phyloP scores from a whole-genome alignment of 1,140 invertebrate species.

The Drosophila gunungcola region DNA sequence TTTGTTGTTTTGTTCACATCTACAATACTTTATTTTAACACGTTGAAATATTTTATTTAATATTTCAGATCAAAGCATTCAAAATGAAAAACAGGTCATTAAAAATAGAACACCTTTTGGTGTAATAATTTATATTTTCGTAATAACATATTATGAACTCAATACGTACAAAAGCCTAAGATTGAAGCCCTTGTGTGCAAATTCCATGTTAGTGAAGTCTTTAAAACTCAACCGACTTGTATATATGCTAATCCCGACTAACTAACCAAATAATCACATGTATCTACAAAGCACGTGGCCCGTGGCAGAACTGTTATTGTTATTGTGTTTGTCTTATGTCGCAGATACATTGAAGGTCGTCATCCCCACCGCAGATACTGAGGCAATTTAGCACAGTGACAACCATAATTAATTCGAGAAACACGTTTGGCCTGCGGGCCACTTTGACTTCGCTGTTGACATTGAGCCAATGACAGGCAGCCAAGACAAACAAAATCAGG shows the following conservation, averaged over 20 bases:
- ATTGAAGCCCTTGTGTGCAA: not conserved
- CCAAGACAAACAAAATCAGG: conserved; percentile 37
- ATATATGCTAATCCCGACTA: conserved; percentile 16
- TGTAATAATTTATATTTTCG: too few species aligned
- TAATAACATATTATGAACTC: too few species aligned
- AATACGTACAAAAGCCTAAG: not conserved
- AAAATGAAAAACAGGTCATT: too few species aligned
- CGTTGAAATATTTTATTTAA: too few species aligned
- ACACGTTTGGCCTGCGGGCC: conserved; percentile 41
- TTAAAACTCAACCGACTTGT: not conserved
- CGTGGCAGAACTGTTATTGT: not conserved
- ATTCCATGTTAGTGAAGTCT: not conserved
- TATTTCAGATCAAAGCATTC: too few species aligned
- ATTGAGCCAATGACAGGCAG: conserved; percentile 45
- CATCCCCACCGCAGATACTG: conserved; percentile 17
- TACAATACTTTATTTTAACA: too few species aligned
- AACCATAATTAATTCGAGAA: conserved; percentile 63
- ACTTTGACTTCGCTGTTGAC: conserved; percentile 35
- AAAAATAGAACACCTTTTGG: too few species aligned
- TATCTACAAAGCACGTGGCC: conserved; percentile 13
- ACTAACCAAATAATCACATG: conserved; percentile 25
- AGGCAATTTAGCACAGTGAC: conserved; percentile 51
- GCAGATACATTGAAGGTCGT: conserved; percentile 16
- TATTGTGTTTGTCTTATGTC: conserved; percentile 7
- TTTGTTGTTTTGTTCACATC: too few species aligned